These are phyloP conservation scores for Cheumatopsyche charites DNA, from an alignment of 1,140 invertebrate genomes.

Conservation along the genomic window DNA sequence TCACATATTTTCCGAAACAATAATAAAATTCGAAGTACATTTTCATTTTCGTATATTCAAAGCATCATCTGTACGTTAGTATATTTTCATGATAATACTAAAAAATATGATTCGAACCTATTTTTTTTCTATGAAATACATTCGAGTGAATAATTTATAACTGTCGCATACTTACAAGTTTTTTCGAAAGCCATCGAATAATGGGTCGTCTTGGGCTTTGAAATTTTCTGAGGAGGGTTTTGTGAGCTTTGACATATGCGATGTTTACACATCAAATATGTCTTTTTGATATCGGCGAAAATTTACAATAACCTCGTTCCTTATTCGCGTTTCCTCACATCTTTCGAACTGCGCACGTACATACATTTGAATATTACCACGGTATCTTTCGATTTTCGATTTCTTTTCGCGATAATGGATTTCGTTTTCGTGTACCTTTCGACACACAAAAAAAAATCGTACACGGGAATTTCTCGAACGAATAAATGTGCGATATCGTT, in stretches of 20 bases:
- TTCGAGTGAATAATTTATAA: conserved; percentile 18
- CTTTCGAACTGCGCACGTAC: not conserved
- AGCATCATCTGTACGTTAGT: too few relatives aligned
- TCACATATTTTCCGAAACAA: too few relatives aligned
- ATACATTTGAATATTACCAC: not conserved
- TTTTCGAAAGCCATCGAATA: not conserved
- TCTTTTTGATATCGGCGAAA: conserved; percentile 22
- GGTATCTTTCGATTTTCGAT: conserved; percentile 23
- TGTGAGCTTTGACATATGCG: conserved; percentile 7
- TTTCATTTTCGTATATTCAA: too few relatives aligned
- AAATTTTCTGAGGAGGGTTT: not conserved
- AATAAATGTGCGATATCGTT: too few relatives aligned
- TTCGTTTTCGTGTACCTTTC: not conserved
- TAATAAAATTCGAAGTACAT: too few relatives aligned
- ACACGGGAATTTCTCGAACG: too few relatives aligned
- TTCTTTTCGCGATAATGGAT: conserved; percentile 26
- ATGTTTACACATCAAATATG: conserved; percentile 25
- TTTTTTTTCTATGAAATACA: too few relatives aligned
- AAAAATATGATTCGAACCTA: too few relatives aligned
- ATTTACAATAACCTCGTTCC: conserved; percentile 11
- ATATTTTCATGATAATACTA: too few relatives aligned
- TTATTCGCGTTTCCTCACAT: not conserved
- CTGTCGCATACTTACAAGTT: not conserved
- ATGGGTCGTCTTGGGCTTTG: conserved; percentile 2
- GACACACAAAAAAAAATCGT: too few relatives aligned